These are phyloP conservation scores for Sebastes iracundus DNA, from an alignment of 2,797 vertebrate species.

Conservation along the genomic window DNA sequence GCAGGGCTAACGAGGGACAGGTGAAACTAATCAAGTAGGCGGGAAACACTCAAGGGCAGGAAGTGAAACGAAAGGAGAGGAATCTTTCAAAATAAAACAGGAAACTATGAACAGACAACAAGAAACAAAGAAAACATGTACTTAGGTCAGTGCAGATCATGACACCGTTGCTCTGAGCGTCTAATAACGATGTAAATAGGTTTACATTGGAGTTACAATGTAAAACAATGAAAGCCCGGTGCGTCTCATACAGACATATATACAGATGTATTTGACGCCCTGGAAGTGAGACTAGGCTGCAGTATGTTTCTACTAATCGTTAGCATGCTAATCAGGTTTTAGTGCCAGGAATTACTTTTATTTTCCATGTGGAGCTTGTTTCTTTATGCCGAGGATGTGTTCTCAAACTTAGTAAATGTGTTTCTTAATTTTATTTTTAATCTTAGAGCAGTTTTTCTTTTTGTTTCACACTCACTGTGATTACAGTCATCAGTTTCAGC, in stretches of 20 bases:
- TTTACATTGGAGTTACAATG: neutral
- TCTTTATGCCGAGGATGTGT: neutral
- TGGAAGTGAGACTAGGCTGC: neutral
- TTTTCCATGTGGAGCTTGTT: neutral
- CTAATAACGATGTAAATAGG: rapidly evolving
- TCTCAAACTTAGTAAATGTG: neutral
- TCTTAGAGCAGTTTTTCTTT: neutral
- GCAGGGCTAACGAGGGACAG: no score
- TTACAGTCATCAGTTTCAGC: neutral
- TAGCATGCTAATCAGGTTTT: neutral
- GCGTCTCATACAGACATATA: neutral
- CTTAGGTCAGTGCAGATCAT: no score
- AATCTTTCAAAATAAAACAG: no score
- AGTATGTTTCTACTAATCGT: rapidly evolving
- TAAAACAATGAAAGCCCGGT: neutral
- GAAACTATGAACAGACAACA: no score
- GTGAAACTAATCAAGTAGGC: no score
- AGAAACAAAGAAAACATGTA: rapidly evolving
- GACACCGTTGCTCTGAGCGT: neutral
- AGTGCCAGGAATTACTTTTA: neutral
- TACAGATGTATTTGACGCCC: neutral
- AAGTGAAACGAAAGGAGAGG: no score
- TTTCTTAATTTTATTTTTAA: neutral
- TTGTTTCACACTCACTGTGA: neutral
- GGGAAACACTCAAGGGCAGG: no score